Base-by-base conservation (phyloP, 2,888 invertebrate genomes). In the Nomada goodeniana region DNA sequence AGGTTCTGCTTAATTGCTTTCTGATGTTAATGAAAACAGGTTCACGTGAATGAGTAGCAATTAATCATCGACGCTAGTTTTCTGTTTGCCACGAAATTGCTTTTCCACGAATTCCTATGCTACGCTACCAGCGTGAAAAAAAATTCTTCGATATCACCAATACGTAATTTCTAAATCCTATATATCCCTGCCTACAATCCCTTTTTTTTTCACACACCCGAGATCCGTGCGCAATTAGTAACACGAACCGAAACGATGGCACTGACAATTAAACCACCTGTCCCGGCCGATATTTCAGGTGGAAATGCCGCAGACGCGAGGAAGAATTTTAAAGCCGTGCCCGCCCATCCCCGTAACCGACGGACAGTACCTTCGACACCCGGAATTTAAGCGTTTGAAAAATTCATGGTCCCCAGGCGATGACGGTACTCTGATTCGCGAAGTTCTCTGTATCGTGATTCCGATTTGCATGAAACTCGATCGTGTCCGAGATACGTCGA, bases 21-120 rank as follows among this genome's bases (percentile, higher is more conserved):
- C 36, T 57, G 53, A 57, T 47, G 55, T 55, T 44, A 20, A 57
- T n/a, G 67, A 29, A 47, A 57, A 26, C 29, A 44, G 36, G 61
- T 0, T 23, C 15, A 36, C 50, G 47, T 60, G 20, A 60, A 71
- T 18, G 70, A 61, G 70, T 20, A 20, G 61, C 73, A 26, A 67
- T 73, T 73, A 73, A 65, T 73, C 67, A 67, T 67, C 55, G 67
- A 18, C 26, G n/a, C n/a, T 42, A 36, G 42, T 50, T 57, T n/a
- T 20, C 67, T 11, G 55, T 20, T 73, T 57, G 15, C 55, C 26
- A 47, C 23, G 26, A 50, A 26, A 42, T 18, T 20, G 65, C 26
- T 65, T 15, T 52, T 23, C n/a, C 26, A 1, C 15, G 36, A 5
- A 29, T 26, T 44, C 50, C 18, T 50, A 50, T 15, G 50, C 15